Evolutionary conservation across 1,140 invertebrate genomes (phyloP).

Genomic region (Aphis gossypii): DNA sequence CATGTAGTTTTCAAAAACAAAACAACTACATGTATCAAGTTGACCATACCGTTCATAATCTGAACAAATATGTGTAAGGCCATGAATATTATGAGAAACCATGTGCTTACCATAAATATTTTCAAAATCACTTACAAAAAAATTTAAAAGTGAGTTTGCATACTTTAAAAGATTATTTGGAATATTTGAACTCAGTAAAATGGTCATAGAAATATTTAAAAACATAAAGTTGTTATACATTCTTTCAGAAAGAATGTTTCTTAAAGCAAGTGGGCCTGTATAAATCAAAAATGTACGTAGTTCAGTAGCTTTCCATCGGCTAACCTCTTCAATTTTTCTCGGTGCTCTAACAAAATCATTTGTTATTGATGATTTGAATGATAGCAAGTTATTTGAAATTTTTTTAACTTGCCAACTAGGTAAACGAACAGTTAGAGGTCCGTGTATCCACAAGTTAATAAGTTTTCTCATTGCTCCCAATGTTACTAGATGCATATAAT

Average conservation of each 20-base stretch:
- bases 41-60: constrained; percentile 36
- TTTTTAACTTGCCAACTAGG: constrained; percentile 14
- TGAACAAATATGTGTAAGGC: not conserved
- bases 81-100: constrained; percentile 61
- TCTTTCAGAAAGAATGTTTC: constrained; percentile 61
- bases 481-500: constrained; percentile 48
- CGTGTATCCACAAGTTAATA: constrained; percentile 61
- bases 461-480: constrained; percentile 64
- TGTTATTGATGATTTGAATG: constrained; percentile 60
- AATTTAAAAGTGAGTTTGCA: not conserved
- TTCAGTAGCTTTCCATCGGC: constrained; percentile 66
- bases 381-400: constrained; percentile 57
- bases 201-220: constrained; percentile 58
- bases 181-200: not conserved
- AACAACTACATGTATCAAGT: constrained; percentile 35
- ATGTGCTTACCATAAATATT: constrained; percentile 58
- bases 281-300: constrained; percentile 66
- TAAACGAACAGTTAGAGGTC: constrained; percentile 1
- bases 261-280: constrained; percentile 64
- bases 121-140: constrained; percentile 31
- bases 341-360: constrained; percentile 65
- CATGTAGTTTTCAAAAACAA: constrained; percentile 52
- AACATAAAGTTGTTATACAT: constrained; percentile 64
- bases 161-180: not conserved
- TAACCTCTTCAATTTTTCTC: constrained; percentile 63